Conservation (phyloP, 2,797 vertebrate species). For the Halcyon smyrnensis region DNA sequence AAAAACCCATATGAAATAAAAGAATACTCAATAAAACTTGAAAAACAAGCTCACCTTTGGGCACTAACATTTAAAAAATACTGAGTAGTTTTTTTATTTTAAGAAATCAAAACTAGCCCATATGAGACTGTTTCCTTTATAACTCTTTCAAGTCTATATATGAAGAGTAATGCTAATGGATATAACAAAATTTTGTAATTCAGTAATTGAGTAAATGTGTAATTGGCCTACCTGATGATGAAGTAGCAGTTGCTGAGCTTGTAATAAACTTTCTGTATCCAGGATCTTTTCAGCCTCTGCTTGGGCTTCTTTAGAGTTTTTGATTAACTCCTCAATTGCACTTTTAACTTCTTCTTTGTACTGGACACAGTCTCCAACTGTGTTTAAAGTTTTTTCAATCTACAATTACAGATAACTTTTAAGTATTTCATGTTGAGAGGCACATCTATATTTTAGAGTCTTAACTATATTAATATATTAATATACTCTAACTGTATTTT, state of each 20-base stretch:
- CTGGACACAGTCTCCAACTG: conserved; percentile 84
- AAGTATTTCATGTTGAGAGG: background rate
- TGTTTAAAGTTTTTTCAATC: conserved; percentile 84
- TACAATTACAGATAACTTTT: conserved; percentile 58
- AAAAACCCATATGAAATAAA: background rate
- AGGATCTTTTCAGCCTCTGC: conserved; percentile 86
- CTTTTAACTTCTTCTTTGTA: conserved; percentile 85
- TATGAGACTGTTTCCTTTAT: background rate
- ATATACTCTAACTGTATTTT: no score
- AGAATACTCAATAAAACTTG: background rate
- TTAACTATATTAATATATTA: no score
- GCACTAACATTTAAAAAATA: background rate
- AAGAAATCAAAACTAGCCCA: background rate
- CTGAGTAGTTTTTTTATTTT: background rate
- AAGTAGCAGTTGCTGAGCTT: conserved; percentile 89
- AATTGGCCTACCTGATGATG: conserved; percentile 86
- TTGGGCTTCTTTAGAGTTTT: conserved; percentile 86
- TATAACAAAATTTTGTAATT: background rate
- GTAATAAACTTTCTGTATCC: conserved; percentile 85
- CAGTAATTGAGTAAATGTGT: background rate
- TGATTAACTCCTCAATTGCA: conserved; percentile 86
- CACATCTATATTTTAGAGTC: background rate
- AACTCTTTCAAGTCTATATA: background rate
- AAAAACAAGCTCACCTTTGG: background rate
- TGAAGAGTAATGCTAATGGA: background rate